These are phyloP conservation scores for Machimus rusticus DNA, from an alignment of 2,888 invertebrate genomes.

Conservation along the genomic window DNA sequence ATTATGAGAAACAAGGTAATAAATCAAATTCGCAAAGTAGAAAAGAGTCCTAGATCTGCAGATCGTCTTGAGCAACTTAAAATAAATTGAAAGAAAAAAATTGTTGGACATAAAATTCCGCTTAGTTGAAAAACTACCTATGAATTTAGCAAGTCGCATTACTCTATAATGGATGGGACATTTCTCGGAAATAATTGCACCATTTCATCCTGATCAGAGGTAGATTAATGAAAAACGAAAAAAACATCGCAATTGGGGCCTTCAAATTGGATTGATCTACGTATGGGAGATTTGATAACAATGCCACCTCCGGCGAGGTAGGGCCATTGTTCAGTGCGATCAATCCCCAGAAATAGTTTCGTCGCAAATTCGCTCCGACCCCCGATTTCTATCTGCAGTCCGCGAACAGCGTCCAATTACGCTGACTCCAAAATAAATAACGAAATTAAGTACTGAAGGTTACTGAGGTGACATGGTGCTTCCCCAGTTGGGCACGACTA, in stretches of 20 bases:
- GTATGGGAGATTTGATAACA: neutral
- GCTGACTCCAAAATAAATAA: slow-evolving; percentile 4
- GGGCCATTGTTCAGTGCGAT: slow-evolving; percentile 5
- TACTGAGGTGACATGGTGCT: neutral
- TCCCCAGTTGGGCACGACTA: neutral
- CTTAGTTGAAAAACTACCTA: neutral
- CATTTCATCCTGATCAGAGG: neutral
- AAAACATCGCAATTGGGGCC: neutral
- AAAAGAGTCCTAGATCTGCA: neutral
- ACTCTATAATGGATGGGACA: neutral
- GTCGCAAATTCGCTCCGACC: neutral
- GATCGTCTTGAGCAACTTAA: neutral
- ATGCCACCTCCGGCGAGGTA: slow-evolving; percentile 4
- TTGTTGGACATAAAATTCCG: neutral
- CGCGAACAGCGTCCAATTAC: neutral
- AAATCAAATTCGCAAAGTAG: neutral
- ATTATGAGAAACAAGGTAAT: neutral
- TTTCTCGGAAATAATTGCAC: neutral
- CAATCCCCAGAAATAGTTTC: slow-evolving; percentile 12
- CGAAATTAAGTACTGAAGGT: neutral
- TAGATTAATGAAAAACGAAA: neutral
- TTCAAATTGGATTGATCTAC: neutral
- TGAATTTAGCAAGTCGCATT: neutral
- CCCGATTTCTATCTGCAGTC: neutral
- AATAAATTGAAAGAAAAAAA: neutral